A percentile compares a stretch with the other conserved stretches of the same genome.
phyloP scores from a whole-genome alignment of 1,140 invertebrate genomes.

The Meloidogyne exigua region DNA sequence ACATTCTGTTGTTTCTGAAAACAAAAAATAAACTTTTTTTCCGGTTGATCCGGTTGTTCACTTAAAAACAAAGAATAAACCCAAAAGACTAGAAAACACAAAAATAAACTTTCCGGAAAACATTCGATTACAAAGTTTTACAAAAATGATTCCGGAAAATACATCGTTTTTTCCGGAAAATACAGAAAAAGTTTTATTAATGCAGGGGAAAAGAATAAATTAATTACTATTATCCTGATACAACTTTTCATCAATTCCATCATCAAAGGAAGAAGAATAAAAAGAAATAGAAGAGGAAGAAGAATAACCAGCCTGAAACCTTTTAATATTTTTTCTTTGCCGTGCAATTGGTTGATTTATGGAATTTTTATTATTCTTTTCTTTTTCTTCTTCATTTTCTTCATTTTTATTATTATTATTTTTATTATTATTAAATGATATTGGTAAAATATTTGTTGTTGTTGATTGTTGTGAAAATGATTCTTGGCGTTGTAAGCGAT shows the following conservation, averaged over 20 bases:
- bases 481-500: not conserved
- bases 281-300: not conserved
- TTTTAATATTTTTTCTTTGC: not conserved
- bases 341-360: not conserved
- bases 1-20: not conserved
- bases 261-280: not conserved
- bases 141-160: too few species aligned
- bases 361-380: not conserved
- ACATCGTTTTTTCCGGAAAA: too few species aligned
- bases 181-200: not conserved
- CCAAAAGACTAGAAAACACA: too few species aligned
- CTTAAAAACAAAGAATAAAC: too few species aligned
- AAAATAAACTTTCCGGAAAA: too few species aligned
- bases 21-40: not conserved
- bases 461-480: not conserved
- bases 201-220: too few species aligned
- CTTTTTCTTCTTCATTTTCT: not conserved
- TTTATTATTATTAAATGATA: not conserved
- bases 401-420: not conserved
- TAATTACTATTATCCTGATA: conserved; percentile 2
- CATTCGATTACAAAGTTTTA: too few species aligned
- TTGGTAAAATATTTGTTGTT: not conserved
- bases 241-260: not conserved
- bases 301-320: not conserved
- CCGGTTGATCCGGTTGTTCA: not conserved